Base-by-base conservation (phyloP, 1,140 invertebrate species). In the Nylanderia fulva region DNA sequence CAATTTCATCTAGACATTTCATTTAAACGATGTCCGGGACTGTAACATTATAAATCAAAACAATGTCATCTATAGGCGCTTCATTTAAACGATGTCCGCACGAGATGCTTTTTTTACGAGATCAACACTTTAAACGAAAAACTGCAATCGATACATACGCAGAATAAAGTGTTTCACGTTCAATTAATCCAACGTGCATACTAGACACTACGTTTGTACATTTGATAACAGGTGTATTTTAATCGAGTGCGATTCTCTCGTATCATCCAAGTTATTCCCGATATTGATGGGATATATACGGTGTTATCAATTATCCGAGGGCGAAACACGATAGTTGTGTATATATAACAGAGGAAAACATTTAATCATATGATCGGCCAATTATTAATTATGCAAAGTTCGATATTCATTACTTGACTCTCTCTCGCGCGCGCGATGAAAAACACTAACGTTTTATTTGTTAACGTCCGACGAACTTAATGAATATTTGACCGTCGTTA, bases 401-500 rank as follows among this genome's bases (percentile, higher is more conserved):
- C 42, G 29, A 13, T 36, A 13, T 18, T n/a, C n/a, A n/a, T n/a
- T n/a, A n/a, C n/a, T n/a, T n/a, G n/a, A 9, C 27, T n/a, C 21
- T 33, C n/a, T n/a, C n/a, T n/a, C n/a, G n/a, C n/a, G n/a, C n/a
- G n/a, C n/a, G n/a, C n/a, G 42, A 36, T 7, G n/a, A 5, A 68
- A 21, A 69, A 56, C 11, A 48, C 6, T n/a, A 7, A 21, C 56
- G 36, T 33, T 13, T 13, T 52, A 33, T 42, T 72, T 71, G 24
- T 60, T 71, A 68, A 21, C 8, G 36, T 58, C 39, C 11, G 11
- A 52, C 18, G 36, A 27, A 21, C 66, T 58, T 82, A 71, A 82
- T 58, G 77, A 82, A 82, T 66, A 36, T 71, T 80, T 82, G 66
- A 82, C 27, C 36, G 52, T 82, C 66, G 52, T 82, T 82, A 82